phyloP scores from a whole-genome alignment of 1,140 invertebrate genomes.

The Chymomyza costata region DNA sequence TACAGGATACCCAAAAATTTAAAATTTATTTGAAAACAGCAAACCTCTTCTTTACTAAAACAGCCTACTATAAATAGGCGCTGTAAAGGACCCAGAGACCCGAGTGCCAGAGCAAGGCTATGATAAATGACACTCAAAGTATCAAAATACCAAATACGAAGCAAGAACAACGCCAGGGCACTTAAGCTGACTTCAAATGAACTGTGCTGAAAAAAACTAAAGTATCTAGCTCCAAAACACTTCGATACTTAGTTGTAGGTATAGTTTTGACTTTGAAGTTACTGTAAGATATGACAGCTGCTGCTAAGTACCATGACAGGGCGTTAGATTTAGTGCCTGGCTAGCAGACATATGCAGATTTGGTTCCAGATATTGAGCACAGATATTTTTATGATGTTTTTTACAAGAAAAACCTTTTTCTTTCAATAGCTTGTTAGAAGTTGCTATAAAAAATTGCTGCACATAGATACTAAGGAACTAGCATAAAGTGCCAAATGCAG shows the following conservation, averaged over 20 bases:
- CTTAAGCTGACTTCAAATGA: too few relatives aligned
- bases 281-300: conserved; percentile 55
- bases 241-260: conserved; percentile 28
- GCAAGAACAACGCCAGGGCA: conserved; percentile 13
- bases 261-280: too few relatives aligned
- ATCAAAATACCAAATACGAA: conserved; percentile 49
- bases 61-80: too few relatives aligned
- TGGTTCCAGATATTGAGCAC: conserved; percentile 38
- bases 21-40: too few relatives aligned
- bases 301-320: conserved; percentile 61
- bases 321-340: conserved; percentile 68
- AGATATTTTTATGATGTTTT: conserved; percentile 53
- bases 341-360: conserved; percentile 7
- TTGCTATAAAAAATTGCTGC: conserved; percentile 14
- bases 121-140: conserved; percentile 69
- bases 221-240: conserved; percentile 45
- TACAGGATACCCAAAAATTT: too few relatives aligned
- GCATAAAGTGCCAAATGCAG: too few relatives aligned
- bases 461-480: too few relatives aligned
- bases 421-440: too few relatives aligned
- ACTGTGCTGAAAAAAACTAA: too few relatives aligned
- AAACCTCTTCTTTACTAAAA: too few relatives aligned
- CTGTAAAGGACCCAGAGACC: too few relatives aligned
- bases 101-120: conserved; percentile 45
- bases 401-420: conserved; percentile 65